These are phyloP conservation scores for Brachionus koreanus DNA, from an alignment of 1,140 invertebrate genomes.

Conservation along the genomic window DNA sequence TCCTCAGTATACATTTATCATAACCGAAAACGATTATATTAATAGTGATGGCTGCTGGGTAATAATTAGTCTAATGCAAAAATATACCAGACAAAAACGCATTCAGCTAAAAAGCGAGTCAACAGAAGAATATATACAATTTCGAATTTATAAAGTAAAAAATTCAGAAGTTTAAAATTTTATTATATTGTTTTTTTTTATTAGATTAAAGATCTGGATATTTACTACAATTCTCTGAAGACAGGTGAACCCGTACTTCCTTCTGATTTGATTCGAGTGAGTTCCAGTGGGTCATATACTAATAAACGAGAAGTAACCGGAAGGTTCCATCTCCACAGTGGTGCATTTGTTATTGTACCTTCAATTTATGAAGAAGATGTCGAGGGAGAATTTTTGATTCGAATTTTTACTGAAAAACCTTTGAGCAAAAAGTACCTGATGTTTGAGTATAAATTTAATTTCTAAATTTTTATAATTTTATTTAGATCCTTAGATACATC, in stretches of 20 bases:
- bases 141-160: conserved; percentile 36
- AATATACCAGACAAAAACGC: conserved; percentile 41
- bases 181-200: not conserved
- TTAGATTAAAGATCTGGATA: not conserved
- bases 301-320: conserved; percentile 53
- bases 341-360: conserved; percentile 57
- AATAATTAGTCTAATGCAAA: conserved; percentile 41
- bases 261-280: conserved; percentile 8
- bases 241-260: not conserved
- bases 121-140: conserved; percentile 45
- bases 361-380: conserved; percentile 51
- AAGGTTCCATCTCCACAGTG: conserved; percentile 54
- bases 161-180: not conserved
- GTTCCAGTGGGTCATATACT: not conserved
- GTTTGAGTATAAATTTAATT: not conserved
- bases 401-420: conserved; percentile 54
- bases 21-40: not conserved
- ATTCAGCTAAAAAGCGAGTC: not conserved
- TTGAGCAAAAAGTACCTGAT: conserved; percentile 19
- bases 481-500: not conserved
- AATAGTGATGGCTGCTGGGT: conserved; percentile 1
- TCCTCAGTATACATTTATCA: conserved; percentile 39
- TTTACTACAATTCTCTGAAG: not conserved
- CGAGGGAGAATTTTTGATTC: conserved; percentile 51
- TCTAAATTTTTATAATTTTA: not conserved